These are phyloP conservation scores for Myotis daubentonii DNA, from an alignment of 2,797 vertebrate species.

Conservation along the genomic window DNA sequence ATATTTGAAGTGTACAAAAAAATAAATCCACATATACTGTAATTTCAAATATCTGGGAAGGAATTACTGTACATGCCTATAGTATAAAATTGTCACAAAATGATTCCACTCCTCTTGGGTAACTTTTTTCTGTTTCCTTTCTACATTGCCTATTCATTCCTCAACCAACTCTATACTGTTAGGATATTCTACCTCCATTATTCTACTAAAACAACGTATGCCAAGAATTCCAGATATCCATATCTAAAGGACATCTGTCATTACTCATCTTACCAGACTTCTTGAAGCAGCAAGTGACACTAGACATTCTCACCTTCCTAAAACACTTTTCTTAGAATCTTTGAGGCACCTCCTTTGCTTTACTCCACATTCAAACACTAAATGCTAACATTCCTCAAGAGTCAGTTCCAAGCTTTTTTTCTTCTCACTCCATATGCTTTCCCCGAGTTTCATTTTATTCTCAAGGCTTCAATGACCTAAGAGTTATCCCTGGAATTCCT, in stretches of 20 bases:
- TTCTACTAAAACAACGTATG: neutral
- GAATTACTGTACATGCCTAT: neutral
- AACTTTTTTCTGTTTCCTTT: slow-evolving; percentile 15
- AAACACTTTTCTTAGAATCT: neutral
- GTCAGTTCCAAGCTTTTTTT: neutral
- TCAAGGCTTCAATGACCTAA: neutral
- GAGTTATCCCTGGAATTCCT: neutral
- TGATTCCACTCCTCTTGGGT: neutral
- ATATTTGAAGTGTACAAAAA: slow-evolving; percentile 46
- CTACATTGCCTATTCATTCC: neutral
- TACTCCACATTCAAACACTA: neutral
- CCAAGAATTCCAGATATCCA: neutral
- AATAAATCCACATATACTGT: neutral
- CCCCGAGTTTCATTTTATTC: slow-evolving; percentile 5
- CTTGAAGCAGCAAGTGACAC: neutral
- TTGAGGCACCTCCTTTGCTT: neutral
- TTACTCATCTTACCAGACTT: neutral
- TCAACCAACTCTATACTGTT: neutral
- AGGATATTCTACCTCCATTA: neutral
- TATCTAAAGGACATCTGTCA: neutral
- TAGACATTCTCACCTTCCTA: neutral
- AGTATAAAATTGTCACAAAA: slow-evolving; percentile 33
- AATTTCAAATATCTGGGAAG: slow-evolving; percentile 41
- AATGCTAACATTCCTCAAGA: neutral
- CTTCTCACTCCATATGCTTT: neutral